phyloP scores from a whole-genome alignment of 2,888 invertebrate genomes.

The Leucophora obtusa region DNA sequence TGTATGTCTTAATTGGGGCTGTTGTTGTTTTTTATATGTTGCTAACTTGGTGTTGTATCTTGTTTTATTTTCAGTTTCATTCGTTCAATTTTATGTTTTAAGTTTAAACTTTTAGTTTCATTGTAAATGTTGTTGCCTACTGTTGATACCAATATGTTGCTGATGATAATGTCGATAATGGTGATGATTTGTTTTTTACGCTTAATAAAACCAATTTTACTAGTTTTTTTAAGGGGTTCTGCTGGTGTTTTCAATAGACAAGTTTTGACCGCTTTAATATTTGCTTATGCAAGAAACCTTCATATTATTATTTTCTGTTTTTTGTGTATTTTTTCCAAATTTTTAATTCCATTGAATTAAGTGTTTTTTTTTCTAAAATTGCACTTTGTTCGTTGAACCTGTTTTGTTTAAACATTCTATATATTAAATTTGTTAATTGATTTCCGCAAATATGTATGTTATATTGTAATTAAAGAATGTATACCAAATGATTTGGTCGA shows the following conservation, averaged over 20 bases:
- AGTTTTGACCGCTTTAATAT: conserved; percentile 28
- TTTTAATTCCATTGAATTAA: not conserved
- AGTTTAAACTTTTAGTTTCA: conserved; percentile 46
- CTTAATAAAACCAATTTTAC: conserved; percentile 39
- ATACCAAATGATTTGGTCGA: too few relatives aligned
- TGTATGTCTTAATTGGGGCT: not conserved
- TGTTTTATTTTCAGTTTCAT: conserved; percentile 26
- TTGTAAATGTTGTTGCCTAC: conserved; percentile 24
- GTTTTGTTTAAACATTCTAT: not conserved
- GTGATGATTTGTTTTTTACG: conserved; percentile 17
- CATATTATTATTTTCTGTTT: conserved; percentile 21
- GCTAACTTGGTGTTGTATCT: not conserved
- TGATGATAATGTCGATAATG: conserved; percentile 7
- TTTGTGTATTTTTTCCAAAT: not conserved
- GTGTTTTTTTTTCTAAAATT: not conserved
- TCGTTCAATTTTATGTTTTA: conserved; percentile 14
- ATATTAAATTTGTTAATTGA: not conserved
- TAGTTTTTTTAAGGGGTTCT: conserved; percentile 12
- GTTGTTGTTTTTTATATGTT: conserved; percentile 5
- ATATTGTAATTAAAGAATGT: too few relatives aligned
- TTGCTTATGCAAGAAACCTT: conserved; percentile 44
- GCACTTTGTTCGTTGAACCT: not conserved
- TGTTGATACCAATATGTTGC: conserved; percentile 18
- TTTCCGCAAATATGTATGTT: not conserved
- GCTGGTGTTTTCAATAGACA: conserved; percentile 7